Evolutionary conservation across 2,888 invertebrate genomes (phyloP).

Genomic region (Alitta virens): DNA sequence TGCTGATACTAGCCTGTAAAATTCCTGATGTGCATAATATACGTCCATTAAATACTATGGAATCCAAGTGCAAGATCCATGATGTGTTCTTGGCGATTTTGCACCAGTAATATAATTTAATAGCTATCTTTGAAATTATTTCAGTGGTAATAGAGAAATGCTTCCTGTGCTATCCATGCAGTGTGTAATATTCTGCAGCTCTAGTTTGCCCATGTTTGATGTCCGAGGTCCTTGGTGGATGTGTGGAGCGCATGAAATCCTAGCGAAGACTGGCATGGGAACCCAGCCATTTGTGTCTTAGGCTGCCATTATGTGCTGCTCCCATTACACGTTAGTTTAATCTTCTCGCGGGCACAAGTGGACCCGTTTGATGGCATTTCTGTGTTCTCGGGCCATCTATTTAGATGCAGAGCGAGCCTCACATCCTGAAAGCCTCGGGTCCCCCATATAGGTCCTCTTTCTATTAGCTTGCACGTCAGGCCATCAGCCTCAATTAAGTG

Average conservation of each 20-base stretch:
- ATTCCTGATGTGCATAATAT: no score
- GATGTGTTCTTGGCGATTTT: no score
- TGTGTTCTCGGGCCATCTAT: neutral
- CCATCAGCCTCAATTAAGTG: constrained; percentile 15
- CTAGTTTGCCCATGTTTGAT: neutral
- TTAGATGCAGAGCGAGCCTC: neutral
- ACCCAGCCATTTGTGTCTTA: neutral
- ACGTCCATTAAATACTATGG: no score
- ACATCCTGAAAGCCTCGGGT: neutral
- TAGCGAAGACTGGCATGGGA: neutral
- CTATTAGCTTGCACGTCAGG: constrained; percentile 18
- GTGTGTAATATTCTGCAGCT: no score
- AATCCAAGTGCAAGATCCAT: no score
- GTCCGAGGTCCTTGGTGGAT: neutral
- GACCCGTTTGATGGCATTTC: constrained; percentile 1
- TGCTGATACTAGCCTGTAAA: no score
- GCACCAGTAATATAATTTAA: no score
- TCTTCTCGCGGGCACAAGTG: neutral
- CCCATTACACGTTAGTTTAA: constrained; percentile 1
- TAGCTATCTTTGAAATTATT: no score
- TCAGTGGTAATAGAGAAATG: no score
- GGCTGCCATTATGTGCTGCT: no score
- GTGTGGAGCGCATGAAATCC: no score
- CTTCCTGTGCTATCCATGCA: no score
- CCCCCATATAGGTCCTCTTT: neutral